Percentiles rank a stretch among this genome's conserved stretches.
These are phyloP conservation scores for Oreohelix idahoensis DNA, from an alignment of 1,140 invertebrate species.

Conservation along the genomic window DNA sequence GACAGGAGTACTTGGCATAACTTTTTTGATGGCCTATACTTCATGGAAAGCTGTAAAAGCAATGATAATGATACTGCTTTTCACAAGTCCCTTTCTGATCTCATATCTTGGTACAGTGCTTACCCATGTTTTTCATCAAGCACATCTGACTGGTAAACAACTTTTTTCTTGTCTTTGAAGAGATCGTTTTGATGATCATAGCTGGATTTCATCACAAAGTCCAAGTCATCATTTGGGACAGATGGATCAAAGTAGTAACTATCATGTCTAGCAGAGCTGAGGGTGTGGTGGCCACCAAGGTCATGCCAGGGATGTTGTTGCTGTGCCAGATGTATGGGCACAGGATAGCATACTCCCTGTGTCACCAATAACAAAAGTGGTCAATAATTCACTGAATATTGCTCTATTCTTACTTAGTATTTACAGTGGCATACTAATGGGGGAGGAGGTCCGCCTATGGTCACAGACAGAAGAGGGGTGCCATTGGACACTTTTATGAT, in stretches of 20 bases:
- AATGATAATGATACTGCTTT: too few relatives aligned
- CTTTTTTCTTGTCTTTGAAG: slow-evolving; percentile 66
- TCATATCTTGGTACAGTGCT: background rate
- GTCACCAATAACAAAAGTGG: too few relatives aligned
- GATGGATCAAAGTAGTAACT: slow-evolving; percentile 67
- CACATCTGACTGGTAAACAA: slow-evolving; percentile 65
- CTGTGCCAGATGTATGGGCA: slow-evolving; percentile 66
- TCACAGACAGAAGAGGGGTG: too few relatives aligned
- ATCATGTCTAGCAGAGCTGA: slow-evolving; percentile 66
- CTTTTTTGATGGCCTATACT: too few relatives aligned
- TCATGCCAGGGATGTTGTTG: slow-evolving; percentile 69
- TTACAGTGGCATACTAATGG: too few relatives aligned
- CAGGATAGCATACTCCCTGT: slow-evolving; percentile 39
- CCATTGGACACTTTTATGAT: too few relatives aligned
- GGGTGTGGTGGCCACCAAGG: slow-evolving; percentile 64
- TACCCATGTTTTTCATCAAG: slow-evolving; percentile 66
- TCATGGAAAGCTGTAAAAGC: too few relatives aligned
- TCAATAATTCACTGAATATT: slow-evolving; percentile 66
- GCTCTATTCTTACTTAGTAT: too few relatives aligned
- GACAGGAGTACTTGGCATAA: too few relatives aligned
- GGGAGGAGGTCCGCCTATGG: too few relatives aligned
- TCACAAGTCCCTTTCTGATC: too few relatives aligned
- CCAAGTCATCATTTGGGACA: slow-evolving; percentile 70
- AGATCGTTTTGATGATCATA: slow-evolving; percentile 72
- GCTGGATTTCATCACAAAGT: slow-evolving; percentile 71